Evolutionary conservation across 2,888 invertebrate species (phyloP), one percentile per base, ranked within the genome.

Genomic region (Cecidostiba fungosa): DNA sequence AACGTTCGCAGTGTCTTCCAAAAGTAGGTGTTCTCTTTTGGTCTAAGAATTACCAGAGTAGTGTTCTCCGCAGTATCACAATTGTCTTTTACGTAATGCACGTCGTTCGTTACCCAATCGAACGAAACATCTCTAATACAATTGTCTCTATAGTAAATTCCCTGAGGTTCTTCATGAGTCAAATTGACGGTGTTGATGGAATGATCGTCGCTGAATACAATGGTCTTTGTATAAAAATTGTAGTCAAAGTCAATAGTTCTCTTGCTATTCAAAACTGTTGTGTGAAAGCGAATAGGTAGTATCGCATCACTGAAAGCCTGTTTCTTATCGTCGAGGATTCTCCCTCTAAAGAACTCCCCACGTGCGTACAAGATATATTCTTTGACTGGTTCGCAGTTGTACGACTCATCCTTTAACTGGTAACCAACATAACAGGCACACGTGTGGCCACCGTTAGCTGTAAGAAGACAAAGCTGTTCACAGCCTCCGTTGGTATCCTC

Each of bases 341-440:
- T 47, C 0, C 84, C 84, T 14, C 84, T 79, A 14, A 84, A 26
- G n/a, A 84, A 77, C 3, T 54, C 12, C 0, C 84, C 84, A 0
- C 78, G 72, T 5, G 79, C 73, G 59, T 81, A 86, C 50, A 86
- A 3, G 0, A 84, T 16, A 19, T 47, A 86, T 12, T 84, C 86
- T 0, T 54, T 26, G 50, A 81, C 69, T 0, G 14, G 80, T 47
- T 36, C 69, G 26, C 86, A 86, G 6, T 54, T 78, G 23, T 36
- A 73, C 12, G 14, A 10, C 8, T 84, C 84, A 0, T 32, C 62
- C 19, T 59, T 23, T 10, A 84, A 36, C 16, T 26, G 32, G 23
- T 74, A 76, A 3, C 86, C 86, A 8, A 86, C 3, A 47, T 69
- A 84, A 29, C 86, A 86, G 14, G 81, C 77, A 14, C 86, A 86